Evolutionary conservation across 2,113 vertebrate species (phyloP), one percentile per base, ranked within the genome.

Genomic region (Sinocyclocheilus anophthalmus): DNA sequence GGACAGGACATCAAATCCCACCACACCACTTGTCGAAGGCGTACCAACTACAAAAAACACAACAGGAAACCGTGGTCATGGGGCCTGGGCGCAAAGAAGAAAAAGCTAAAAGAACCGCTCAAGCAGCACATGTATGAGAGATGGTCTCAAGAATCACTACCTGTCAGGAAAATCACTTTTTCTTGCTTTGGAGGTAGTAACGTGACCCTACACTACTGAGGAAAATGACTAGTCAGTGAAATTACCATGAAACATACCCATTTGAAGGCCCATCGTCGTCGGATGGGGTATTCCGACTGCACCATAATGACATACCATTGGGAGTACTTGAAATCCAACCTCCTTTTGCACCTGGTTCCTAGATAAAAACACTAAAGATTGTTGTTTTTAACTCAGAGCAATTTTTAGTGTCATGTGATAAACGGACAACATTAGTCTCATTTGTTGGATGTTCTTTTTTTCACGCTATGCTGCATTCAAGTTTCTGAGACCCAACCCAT

Each of bases 31-130:
- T 59, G 37, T 16, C 39, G 6, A 13, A 24, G 14, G 6, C 26
- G 30, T n/a, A 33, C 11, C 84, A 87, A n/a, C n/a, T n/a, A 37
- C 33, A 84, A 45, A 86, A 78, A 16, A 85, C 42, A 82, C 87
- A 42, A 24, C 83, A 79, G 1, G 2, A 94, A 91, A 89, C 87
- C 89, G 84, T 84, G 0, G 79, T 86, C 79, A 61, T 81, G n/a
- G 61, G 91, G 89, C 86, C 78, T 94, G n/a, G 2, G 92, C 86
- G 69, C 91, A 89, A 70, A 76, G 10, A 94, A 88, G 85, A 95
- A 90, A 84, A 94, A 90, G 85, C 90, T 94, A 92, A 48, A 92
- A 89, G 82, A 93, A 85, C 72, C 91, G 18, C 0, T 70, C 0
- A 84, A 90, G 65, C 90, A 93, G 33, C 76, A 77, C 22, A 72